These are phyloP conservation scores for Ichneumoninae sp. DNA, from an alignment of 2,888 invertebrate genomes.

Conservation along the genomic window DNA sequence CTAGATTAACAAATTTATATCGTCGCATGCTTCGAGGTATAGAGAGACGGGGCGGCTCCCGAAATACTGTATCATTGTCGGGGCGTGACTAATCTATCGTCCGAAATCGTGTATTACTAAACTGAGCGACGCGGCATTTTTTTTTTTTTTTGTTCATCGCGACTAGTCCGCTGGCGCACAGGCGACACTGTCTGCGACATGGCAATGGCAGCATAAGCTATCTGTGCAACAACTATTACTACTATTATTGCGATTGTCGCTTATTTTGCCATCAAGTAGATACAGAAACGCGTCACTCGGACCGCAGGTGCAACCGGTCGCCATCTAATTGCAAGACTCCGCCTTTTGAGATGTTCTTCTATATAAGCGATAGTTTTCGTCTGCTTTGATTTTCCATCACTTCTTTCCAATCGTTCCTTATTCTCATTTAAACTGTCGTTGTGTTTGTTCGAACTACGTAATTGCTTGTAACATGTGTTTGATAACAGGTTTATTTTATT, in stretches of 20 bases:
- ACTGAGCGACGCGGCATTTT: slow-evolving; percentile 71
- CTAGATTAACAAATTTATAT: slow-evolving; percentile 43
- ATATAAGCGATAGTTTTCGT: slow-evolving; percentile 53
- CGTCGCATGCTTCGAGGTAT: slow-evolving; percentile 15
- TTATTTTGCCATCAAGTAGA: slow-evolving; percentile 26
- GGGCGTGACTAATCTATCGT: slow-evolving; percentile 77
- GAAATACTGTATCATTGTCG: slow-evolving; percentile 71
- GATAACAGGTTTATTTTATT: slow-evolving; percentile 41
- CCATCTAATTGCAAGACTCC: slow-evolving; percentile 78
- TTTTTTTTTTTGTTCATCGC: slow-evolving; percentile 44
- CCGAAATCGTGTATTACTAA: slow-evolving; percentile 79
- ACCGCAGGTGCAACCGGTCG: slow-evolving; percentile 77
- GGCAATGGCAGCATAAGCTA: slow-evolving; percentile 24
- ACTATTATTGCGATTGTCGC: slow-evolving; percentile 10
- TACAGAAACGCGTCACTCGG: slow-evolving; percentile 56
- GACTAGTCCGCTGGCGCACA: slow-evolving; percentile 30
- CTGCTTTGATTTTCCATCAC: slow-evolving; percentile 18
- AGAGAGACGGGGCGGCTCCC: slow-evolving; percentile 48
- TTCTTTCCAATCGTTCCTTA: slow-evolving; percentile 24
- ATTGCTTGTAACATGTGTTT: slow-evolving; percentile 47
- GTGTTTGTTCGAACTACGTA: slow-evolving; percentile 57
- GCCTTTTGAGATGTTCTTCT: slow-evolving; percentile 73
- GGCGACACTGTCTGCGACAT: slow-evolving; percentile 9
- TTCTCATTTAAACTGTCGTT: slow-evolving; percentile 45
- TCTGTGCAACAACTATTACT: slow-evolving; percentile 8